Evolutionary conservation across 2,113 vertebrate species (phyloP).

Genomic region (Halcyon malimbica): DNA sequence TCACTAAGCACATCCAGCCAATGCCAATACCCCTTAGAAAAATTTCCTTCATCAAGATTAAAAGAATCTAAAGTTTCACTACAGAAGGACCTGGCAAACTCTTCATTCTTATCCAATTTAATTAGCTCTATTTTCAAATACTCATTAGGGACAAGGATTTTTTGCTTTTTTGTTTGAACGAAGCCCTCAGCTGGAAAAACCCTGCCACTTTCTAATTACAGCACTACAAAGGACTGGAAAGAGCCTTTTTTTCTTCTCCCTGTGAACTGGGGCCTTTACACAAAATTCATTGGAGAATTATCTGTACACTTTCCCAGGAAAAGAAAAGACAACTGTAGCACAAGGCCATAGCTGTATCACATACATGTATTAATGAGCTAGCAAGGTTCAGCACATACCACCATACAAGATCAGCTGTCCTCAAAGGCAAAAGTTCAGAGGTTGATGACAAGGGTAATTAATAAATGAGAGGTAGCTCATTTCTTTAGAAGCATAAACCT

Average conservation of each 20-base stretch:
- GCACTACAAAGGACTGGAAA: background rate
- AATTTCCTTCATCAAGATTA: background rate
- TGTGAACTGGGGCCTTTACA: constrained; percentile 14
- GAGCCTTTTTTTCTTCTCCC: background rate
- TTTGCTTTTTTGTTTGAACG: background rate
- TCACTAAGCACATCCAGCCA: background rate
- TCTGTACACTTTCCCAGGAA: constrained; percentile 58
- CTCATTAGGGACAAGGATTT: constrained; percentile 38
- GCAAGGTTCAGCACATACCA: background rate
- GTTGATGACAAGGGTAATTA: background rate
- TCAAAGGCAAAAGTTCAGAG: background rate
- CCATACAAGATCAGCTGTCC: background rate
- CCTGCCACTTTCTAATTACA: constrained; percentile 37
- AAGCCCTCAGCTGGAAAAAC: constrained; percentile 19
- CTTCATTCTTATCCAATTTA: constrained; percentile 37
- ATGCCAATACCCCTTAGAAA: constrained; percentile 2
- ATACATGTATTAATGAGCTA: background rate
- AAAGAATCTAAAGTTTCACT: constrained; percentile 23
- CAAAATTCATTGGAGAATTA: constrained; percentile 23
- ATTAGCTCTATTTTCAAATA: constrained; percentile 63
- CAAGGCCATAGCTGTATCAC: background rate
- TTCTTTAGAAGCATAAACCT: background rate
- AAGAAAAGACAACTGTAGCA: constrained; percentile 57
- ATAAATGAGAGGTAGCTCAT: background rate
- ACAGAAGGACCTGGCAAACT: constrained; percentile 39